These are phyloP conservation scores for Dendrolimus punctatus DNA, from an alignment of 1,140 invertebrate species.

Conservation along the genomic window DNA sequence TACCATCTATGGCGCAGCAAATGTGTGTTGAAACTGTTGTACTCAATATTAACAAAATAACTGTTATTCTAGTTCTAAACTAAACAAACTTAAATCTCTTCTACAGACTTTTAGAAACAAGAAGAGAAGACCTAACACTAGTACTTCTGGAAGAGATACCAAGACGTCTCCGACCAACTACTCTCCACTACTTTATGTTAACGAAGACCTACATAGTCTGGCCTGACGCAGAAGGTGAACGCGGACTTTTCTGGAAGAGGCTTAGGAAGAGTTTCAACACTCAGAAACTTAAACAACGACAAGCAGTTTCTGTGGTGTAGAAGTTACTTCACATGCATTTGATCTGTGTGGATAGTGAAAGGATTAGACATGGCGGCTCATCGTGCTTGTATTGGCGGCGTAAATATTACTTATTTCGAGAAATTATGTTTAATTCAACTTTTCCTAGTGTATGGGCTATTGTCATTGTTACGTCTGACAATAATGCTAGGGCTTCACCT, in stretches of 20 bases:
- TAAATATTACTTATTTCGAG: too few species aligned
- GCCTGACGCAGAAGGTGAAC: constrained; percentile 63
- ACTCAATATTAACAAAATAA: too few species aligned
- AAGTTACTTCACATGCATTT: constrained; percentile 1
- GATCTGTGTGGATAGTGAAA: neutral
- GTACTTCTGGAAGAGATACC: constrained; percentile 77
- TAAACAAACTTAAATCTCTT: constrained; percentile 1
- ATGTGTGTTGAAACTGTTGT: too few species aligned
- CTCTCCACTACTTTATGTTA: constrained; percentile 75
- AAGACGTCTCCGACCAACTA: constrained; percentile 71
- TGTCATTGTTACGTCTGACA: too few species aligned
- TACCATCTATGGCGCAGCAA: too few species aligned
- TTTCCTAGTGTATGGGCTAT: too few species aligned
- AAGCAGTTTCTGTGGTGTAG: constrained; percentile 49
- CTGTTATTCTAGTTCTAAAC: neutral
- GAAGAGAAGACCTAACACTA: constrained; percentile 74
- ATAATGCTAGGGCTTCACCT: too few species aligned
- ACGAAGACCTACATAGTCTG: constrained; percentile 78
- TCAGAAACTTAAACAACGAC: constrained; percentile 31
- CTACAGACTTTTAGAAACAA: constrained; percentile 73
- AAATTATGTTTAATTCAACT: too few species aligned
- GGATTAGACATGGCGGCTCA: neutral
- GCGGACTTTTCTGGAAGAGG: constrained; percentile 55
- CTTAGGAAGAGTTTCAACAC: constrained; percentile 48
- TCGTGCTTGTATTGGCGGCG: too few species aligned